phyloP scores from a whole-genome alignment of 2,888 invertebrate species.

The Drosophila parthenogenetica region DNA sequence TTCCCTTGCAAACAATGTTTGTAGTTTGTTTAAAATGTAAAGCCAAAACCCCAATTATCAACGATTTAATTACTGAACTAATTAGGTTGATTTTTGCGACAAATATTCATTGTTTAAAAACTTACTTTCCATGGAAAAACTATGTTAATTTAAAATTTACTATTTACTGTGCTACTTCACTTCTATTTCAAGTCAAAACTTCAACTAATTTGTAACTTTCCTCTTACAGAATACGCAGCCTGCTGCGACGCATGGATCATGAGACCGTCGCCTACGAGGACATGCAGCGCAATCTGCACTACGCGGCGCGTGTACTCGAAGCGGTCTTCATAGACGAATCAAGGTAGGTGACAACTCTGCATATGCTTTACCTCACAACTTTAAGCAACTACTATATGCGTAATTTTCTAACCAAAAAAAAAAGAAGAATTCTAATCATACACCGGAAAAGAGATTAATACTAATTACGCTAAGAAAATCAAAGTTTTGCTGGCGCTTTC shows the following conservation, averaged over 20 bases:
- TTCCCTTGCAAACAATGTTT: too few relatives aligned
- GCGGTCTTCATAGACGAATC: conserved; percentile 97
- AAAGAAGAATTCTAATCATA: conserved; percentile 32
- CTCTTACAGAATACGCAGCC: conserved; percentile 92
- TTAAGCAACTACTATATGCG: conserved; percentile 10
- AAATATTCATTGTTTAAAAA: too few relatives aligned
- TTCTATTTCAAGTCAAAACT: too few relatives aligned
- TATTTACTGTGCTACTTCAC: too few relatives aligned
- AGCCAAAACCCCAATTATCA: too few relatives aligned
- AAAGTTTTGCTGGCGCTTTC: conserved; percentile 50
- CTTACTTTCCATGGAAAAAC: too few relatives aligned
- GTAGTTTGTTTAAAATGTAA: too few relatives aligned
- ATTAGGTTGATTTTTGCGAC: too few relatives aligned
- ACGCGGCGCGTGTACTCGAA: conserved; percentile 96
- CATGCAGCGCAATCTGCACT: conserved; percentile 95
- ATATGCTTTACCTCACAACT: conserved; percentile 11
- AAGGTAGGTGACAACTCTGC: conserved; percentile 89
- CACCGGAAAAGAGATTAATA: conserved; percentile 17
- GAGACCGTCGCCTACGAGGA: conserved; percentile 95
- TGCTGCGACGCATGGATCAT: conserved; percentile 93
- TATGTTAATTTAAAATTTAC: too few relatives aligned
- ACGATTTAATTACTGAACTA: too few relatives aligned
- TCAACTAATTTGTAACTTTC: too few relatives aligned
- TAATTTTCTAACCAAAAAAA: conserved; percentile 37
- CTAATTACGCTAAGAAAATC: conserved; percentile 16